Conservation (phyloP, 2,113 vertebrate genomes). For the Felis chaus region DNA sequence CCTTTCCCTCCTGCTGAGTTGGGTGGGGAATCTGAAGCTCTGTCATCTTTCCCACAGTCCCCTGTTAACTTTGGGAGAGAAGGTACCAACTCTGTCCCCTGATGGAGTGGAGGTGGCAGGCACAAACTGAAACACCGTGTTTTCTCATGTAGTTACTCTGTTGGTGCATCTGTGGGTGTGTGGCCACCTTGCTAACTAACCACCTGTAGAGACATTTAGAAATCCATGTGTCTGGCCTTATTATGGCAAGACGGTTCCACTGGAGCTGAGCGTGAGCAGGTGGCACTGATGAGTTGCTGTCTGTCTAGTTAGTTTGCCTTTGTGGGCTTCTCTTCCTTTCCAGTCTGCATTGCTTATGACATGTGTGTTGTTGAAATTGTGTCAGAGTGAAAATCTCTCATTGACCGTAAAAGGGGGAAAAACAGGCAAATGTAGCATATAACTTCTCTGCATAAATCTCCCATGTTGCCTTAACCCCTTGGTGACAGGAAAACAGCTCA, state of each 20-base stretch:
- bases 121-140: slow-evolving; percentile 73
- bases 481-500: neutral
- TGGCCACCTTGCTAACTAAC: slow-evolving; percentile 77
- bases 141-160: slow-evolving; percentile 73
- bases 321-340: slow-evolving; percentile 78
- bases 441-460: slow-evolving; percentile 53
- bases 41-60: slow-evolving; percentile 45
- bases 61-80: slow-evolving; percentile 74
- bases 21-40: neutral
- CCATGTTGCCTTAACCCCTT: neutral
- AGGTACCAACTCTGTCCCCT: slow-evolving; percentile 67
- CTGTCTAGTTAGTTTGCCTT: slow-evolving; percentile 82
- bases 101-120: slow-evolving; percentile 76
- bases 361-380: slow-evolving; percentile 74
- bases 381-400: slow-evolving; percentile 77
- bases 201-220: slow-evolving; percentile 81
- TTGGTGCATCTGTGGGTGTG: slow-evolving; percentile 53
- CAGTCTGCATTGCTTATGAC: slow-evolving; percentile 83
- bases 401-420: slow-evolving; percentile 67
- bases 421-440: slow-evolving; percentile 19
- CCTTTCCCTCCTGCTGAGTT: slow-evolving; percentile 36
- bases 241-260: slow-evolving; percentile 71
- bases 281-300: slow-evolving; percentile 79
- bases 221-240: slow-evolving; percentile 82
- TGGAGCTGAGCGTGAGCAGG: slow-evolving; percentile 58